These are phyloP conservation scores for Tetranychus piercei DNA, from an alignment of 2,888 invertebrate species.

Conservation along the genomic window DNA sequence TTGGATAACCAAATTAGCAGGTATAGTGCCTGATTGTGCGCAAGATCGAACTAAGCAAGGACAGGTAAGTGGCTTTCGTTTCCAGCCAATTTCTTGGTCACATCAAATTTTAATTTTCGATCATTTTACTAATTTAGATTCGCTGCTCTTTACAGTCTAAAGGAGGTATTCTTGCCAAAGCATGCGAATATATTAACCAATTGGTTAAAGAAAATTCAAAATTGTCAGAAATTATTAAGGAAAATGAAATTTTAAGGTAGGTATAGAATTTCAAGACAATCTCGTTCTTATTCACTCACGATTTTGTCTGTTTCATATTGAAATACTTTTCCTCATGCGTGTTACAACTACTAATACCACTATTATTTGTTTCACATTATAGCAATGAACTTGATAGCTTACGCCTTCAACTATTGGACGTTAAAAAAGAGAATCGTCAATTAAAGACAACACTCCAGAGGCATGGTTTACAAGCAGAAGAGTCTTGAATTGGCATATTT, in stretches of 20 bases:
- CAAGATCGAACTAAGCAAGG: constrained; percentile 42
- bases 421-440: too few relatives aligned
- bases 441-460: too few relatives aligned
- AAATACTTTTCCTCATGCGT: too few relatives aligned
- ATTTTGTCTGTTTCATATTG: too few relatives aligned
- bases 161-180: constrained; percentile 82
- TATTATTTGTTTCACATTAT: too few relatives aligned
- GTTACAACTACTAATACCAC: too few relatives aligned
- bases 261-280: too few relatives aligned
- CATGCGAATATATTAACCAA: constrained; percentile 79
- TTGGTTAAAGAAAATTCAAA: constrained; percentile 38
- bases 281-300: too few relatives aligned
- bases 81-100: background rate
- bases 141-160: constrained; percentile 49
- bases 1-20: constrained; percentile 81
- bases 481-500: too few relatives aligned
- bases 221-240: constrained; percentile 24
- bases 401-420: too few relatives aligned
- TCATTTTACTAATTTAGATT: constrained; percentile 6
- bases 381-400: too few relatives aligned
- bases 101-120: background rate
- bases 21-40: constrained; percentile 60
- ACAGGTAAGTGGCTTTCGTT: constrained; percentile 33
- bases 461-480: too few relatives aligned
- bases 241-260: constrained; percentile 25